These are phyloP conservation scores for Borostomias antarcticus DNA, from an alignment of 2,797 vertebrate species.

Conservation along the genomic window DNA sequence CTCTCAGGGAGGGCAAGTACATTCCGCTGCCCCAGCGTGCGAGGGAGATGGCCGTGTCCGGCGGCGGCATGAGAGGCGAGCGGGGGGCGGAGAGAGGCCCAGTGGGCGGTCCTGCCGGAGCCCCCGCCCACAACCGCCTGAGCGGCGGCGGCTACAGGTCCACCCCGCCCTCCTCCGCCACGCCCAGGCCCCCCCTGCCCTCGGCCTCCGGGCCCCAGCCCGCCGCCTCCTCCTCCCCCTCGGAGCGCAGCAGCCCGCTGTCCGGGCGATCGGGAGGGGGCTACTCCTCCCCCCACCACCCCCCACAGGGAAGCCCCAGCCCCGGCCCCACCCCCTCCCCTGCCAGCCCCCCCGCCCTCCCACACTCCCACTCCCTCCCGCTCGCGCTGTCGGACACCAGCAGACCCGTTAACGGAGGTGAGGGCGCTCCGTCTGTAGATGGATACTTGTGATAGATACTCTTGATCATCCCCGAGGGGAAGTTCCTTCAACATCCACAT, in stretches of 20 bases:
- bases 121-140: constrained; percentile 59
- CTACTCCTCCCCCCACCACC: constrained; percentile 59
- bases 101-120: constrained; percentile 63
- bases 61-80: constrained; percentile 26
- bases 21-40: constrained; percentile 90
- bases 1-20: constrained; percentile 86
- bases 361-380: constrained; percentile 67
- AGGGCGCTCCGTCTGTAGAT: constrained; percentile 9
- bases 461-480: no score
- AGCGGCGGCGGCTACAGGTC: constrained; percentile 67
- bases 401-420: constrained; percentile 72
- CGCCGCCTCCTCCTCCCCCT: constrained; percentile 53
- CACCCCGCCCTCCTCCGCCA: constrained; percentile 63
- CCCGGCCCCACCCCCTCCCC: constrained; percentile 59
- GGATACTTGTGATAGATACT: no score
- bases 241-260: constrained; percentile 71
- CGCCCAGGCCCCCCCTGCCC: constrained; percentile 64
- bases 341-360: constrained; percentile 52
- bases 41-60: constrained; percentile 77
- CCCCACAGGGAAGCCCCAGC: constrained; percentile 61
- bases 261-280: constrained; percentile 59
- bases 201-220: constrained; percentile 61
- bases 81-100: constrained; percentile 45
- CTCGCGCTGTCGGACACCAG: constrained; percentile 65
- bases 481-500: no score